Percentiles rank a stretch among this genome's conserved stretches.
Evolutionary conservation across 2,113 vertebrate species (phyloP).

Genomic region (Prochilodus magdalenae): DNA sequence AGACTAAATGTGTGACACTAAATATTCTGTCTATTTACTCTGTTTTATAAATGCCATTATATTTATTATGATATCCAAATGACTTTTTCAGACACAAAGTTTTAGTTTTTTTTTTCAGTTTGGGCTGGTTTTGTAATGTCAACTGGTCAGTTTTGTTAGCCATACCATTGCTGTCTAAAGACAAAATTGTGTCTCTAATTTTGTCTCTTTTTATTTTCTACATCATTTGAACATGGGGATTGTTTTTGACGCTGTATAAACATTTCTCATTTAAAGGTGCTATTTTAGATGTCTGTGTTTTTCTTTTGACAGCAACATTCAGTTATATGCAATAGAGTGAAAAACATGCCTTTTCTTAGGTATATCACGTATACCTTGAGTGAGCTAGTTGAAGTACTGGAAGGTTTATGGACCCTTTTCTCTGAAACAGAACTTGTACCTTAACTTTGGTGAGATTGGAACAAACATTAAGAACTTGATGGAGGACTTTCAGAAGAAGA

Average conservation of each 20-base stretch:
- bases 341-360: neutral
- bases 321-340: neutral
- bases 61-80: neutral
- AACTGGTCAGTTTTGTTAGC: neutral
- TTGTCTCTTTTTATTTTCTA: too few relatives aligned
- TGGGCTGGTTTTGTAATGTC: neutral
- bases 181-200: too few relatives aligned
- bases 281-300: too few relatives aligned
- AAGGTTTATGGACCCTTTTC: neutral
- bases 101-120: too few relatives aligned
- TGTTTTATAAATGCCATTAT: too few relatives aligned
- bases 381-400: neutral
- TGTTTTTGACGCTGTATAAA: too few relatives aligned
- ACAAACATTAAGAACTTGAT: slow-evolving; percentile 98
- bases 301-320: too few relatives aligned
- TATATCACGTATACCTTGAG: neutral
- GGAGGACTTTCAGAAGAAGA: slow-evolving; percentile 97
- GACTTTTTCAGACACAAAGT: neutral
- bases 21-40: too few relatives aligned
- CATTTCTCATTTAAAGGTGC: too few relatives aligned
- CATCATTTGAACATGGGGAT: too few relatives aligned
- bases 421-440: slow-evolving; percentile 88
- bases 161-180: neutral
- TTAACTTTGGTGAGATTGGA: slow-evolving; percentile 97
- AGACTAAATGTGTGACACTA: neutral